Conservation (phyloP, 1,140 invertebrate species). For the Pseudomyrmex cubaensis region DNA sequence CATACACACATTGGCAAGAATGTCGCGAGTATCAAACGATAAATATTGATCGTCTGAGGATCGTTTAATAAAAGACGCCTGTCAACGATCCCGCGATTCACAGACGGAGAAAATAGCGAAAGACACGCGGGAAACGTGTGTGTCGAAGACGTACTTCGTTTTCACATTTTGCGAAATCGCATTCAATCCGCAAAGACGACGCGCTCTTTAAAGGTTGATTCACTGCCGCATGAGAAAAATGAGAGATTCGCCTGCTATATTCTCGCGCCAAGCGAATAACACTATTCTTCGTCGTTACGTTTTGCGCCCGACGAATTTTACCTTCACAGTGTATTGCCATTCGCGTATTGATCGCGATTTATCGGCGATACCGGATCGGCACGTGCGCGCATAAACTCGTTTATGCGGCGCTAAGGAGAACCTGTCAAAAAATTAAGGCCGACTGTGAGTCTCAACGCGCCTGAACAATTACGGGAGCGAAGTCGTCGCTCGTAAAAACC, state of each 20-base stretch:
- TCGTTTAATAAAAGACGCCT: conserved; percentile 25
- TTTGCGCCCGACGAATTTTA: conserved; percentile 15
- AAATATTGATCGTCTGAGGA: conserved; percentile 46
- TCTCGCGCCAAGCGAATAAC: conserved; percentile 21
- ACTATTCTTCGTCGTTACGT: conserved; percentile 23
- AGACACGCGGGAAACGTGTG: neutral
- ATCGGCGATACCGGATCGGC: conserved; percentile 11
- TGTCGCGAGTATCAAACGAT: neutral
- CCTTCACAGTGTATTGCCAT: conserved; percentile 42
- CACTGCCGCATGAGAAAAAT: neutral
- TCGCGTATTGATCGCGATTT: conserved; percentile 40
- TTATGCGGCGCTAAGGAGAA: conserved; percentile 1
- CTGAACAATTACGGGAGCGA: neutral
- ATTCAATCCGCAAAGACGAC: neutral
- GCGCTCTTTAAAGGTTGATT: conserved; percentile 58
- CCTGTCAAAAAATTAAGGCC: neutral
- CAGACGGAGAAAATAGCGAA: neutral
- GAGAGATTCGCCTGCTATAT: conserved; percentile 29
- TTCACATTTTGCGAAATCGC: conserved; percentile 57
- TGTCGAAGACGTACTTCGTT: conserved; percentile 11
- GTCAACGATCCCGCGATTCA: conserved; percentile 25
- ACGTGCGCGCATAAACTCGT: conserved; percentile 27
- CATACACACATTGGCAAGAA: too few species aligned
- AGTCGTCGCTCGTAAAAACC: neutral
- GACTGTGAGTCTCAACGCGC: neutral